phyloP scores from a whole-genome alignment of 2,113 vertebrate species.

The Chaetura pelagica region DNA sequence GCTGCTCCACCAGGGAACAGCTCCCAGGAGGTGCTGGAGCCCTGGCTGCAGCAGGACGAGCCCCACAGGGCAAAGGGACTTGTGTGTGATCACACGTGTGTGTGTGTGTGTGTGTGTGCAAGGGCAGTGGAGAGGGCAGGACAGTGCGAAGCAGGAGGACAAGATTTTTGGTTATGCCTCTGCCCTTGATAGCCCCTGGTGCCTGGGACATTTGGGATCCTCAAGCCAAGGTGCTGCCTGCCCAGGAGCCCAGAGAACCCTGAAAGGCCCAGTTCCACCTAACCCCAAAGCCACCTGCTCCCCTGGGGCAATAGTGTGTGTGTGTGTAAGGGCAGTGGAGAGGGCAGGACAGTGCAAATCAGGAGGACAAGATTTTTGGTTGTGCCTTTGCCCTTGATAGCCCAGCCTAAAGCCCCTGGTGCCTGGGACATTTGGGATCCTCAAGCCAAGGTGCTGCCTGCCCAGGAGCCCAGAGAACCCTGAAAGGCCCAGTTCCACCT shows the following conservation, averaged over 20 bases:
- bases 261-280: not conserved
- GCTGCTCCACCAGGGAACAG: rapidly evolving
- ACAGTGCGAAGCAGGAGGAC: too few relatives aligned
- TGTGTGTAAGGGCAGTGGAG: not conserved
- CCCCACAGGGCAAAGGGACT: too few relatives aligned
- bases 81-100: too few relatives aligned
- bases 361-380: not conserved
- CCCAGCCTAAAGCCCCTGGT: not conserved
- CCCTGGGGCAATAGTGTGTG: rapidly evolving
- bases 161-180: not conserved
- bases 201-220: not conserved
- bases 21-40: rapidly evolving
- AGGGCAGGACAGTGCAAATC: not conserved
- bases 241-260: not conserved
- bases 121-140: not conserved
- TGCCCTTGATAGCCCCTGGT: not conserved
- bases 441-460: not conserved
- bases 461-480: not conserved
- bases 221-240: not conserved
- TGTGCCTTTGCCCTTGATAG: not conserved
- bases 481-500: not conserved
- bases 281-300: not conserved
- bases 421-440: not conserved
- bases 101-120: too few relatives aligned
- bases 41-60: not conserved